Evolutionary conservation across 2,888 invertebrate genomes (phyloP).

Genomic region (Eustalomyia histrio): DNA sequence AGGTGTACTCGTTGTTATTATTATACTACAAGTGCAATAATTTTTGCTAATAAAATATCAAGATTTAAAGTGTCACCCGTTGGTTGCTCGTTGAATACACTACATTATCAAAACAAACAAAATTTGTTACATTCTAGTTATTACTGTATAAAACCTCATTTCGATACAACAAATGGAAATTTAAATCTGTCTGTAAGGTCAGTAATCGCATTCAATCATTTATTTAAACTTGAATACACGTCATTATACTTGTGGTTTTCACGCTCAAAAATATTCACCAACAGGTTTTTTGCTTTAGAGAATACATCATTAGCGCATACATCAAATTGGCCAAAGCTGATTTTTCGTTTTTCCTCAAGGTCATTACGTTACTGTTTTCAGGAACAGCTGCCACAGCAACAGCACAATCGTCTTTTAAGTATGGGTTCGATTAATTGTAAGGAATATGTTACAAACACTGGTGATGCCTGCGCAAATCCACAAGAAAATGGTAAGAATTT

Average conservation of each 20-base stretch:
- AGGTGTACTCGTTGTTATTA: conserved; percentile 17
- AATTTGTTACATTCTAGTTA: background rate
- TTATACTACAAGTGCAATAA: background rate
- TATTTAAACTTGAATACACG: background rate
- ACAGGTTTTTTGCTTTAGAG: conserved; percentile 56
- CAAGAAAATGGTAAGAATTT: conserved; percentile 68
- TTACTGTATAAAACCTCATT: background rate
- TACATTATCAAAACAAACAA: background rate
- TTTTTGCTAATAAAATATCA: conserved; percentile 7
- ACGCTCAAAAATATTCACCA: conserved; percentile 32
- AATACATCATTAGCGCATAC: conserved; percentile 14
- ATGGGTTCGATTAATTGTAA: conserved; percentile 78
- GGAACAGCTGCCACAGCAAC: conserved; percentile 31
- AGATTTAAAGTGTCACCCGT: conserved; percentile 11
- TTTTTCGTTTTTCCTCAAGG: conserved; percentile 42
- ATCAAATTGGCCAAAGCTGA: conserved; percentile 22
- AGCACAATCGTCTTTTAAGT: conserved; percentile 44
- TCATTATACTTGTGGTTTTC: conserved; percentile 25
- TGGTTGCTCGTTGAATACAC: background rate
- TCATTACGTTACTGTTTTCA: conserved; percentile 48
- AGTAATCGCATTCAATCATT: conserved; percentile 2
- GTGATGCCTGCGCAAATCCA: conserved; percentile 44
- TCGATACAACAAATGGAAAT: conserved; percentile 21
- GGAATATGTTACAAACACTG: conserved; percentile 74
- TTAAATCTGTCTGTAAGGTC: conserved; percentile 40